These are phyloP conservation scores for Gymnocypris eckloni DNA, from an alignment of 2,797 vertebrate species.

Conservation along the genomic window DNA sequence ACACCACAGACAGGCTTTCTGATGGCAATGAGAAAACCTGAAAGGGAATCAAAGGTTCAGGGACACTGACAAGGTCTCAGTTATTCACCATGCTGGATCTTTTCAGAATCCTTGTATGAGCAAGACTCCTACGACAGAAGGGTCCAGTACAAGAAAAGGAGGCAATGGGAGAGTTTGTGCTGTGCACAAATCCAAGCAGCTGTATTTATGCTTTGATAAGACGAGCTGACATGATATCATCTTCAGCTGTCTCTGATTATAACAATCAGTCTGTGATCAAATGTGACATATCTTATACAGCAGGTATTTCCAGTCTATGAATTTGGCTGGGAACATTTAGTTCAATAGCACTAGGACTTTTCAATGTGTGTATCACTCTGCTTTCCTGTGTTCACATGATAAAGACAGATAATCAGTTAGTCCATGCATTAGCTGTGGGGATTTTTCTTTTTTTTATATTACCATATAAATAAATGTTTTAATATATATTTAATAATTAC, in stretches of 20 bases:
- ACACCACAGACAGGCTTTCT: background rate
- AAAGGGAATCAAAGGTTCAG: constrained; percentile 23
- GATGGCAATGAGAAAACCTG: background rate
- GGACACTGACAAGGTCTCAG: background rate
- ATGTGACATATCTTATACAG: background rate
- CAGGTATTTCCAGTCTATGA: background rate
- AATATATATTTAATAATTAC: background rate
- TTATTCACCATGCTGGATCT: constrained; percentile 8
- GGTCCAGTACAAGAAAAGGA: background rate
- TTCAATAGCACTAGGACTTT: background rate
- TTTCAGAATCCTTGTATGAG: constrained; percentile 4
- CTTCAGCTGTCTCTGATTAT: background rate
- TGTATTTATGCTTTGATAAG: background rate
- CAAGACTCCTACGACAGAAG: background rate
- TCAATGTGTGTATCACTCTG: background rate
- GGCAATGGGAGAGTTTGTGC: background rate
- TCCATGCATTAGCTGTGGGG: background rate
- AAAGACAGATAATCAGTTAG: background rate
- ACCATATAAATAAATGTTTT: background rate
- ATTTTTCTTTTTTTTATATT: background rate
- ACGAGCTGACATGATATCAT: background rate
- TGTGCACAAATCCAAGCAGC: background rate
- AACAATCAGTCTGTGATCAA: background rate
- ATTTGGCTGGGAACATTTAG: background rate
- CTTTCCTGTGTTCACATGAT: background rate